Conservation (phyloP, 2,113 vertebrate genomes). For the Hemicordylus capensis region DNA sequence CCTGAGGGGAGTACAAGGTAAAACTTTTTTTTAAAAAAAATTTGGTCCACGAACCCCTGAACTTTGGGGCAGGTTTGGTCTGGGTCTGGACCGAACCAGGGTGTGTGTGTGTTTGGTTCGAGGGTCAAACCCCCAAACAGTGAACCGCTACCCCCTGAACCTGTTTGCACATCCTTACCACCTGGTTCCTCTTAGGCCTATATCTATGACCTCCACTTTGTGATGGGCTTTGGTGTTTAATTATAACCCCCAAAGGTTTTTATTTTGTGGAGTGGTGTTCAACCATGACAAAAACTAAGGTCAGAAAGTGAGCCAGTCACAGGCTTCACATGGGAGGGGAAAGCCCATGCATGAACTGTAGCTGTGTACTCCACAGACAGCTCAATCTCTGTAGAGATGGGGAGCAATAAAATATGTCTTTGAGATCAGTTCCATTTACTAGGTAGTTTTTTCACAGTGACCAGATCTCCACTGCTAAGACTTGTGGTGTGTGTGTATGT, state of each 20-base stretch:
- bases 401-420: background rate
- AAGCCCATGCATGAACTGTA: background rate
- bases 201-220: constrained; percentile 42
- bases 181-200: constrained; percentile 10
- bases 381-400: background rate
- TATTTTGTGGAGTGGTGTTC: constrained; percentile 28
- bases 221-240: constrained; percentile 32
- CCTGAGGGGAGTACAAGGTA: too few species aligned
- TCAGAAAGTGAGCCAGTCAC: too few species aligned
- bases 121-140: too few species aligned
- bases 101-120: too few species aligned
- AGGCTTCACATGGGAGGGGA: background rate
- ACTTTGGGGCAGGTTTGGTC: too few species aligned
- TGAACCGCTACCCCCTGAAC: too few species aligned
- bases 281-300: background rate
- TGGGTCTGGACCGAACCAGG: too few species aligned
- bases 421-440: background rate
- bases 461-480: background rate
- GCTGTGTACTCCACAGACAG: background rate
- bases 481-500: background rate
- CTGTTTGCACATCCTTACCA: too few species aligned
- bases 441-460: background rate
- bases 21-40: too few species aligned
- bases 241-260: background rate
- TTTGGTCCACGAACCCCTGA: too few species aligned